These are phyloP conservation scores for Epirrhoe tristata DNA, from an alignment of 2,888 invertebrate genomes.

Conservation along the genomic window DNA sequence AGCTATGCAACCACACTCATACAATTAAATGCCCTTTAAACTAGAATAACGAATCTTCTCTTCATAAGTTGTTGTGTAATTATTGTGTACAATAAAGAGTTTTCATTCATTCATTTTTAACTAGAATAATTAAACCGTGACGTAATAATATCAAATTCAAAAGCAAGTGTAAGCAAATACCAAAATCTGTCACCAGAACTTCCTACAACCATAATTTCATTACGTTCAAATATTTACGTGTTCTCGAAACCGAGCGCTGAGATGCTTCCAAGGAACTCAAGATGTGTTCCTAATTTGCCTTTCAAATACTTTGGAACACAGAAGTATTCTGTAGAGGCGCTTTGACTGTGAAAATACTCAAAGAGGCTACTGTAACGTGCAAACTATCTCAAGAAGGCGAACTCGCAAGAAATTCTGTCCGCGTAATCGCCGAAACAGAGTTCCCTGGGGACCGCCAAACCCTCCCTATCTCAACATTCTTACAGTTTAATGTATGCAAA, in stretches of 20 bases:
- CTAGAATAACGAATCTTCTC: too few relatives aligned
- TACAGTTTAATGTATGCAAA: conserved; percentile 85
- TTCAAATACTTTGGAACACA: conserved; percentile 82
- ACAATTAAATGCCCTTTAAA: too few relatives aligned
- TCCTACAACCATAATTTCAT: conserved; percentile 56
- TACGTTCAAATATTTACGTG: conserved; percentile 73
- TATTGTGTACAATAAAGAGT: too few relatives aligned
- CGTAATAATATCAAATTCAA: not conserved
- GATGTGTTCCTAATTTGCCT: conserved; percentile 81
- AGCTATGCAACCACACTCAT: too few relatives aligned
- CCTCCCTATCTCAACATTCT: conserved; percentile 83
- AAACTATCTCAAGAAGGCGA: conserved; percentile 79
- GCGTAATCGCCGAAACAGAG: conserved; percentile 84
- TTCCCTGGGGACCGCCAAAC: conserved; percentile 71
- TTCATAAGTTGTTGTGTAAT: too few relatives aligned
- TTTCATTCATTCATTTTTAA: too few relatives aligned
- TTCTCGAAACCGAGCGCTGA: conserved; percentile 51
- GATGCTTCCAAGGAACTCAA: conserved; percentile 62
- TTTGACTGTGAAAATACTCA: conserved; percentile 77
- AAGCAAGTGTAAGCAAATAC: conserved; percentile 9
- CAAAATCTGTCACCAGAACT: conserved; percentile 4
- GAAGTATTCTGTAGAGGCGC: conserved; percentile 74
- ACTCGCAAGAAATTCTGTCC: conserved; percentile 79
- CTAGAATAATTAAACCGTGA: too few relatives aligned
- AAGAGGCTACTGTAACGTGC: conserved; percentile 80